A percentile compares a stretch with the other conserved stretches of the same genome.
Evolutionary conservation across 1,140 invertebrate genomes (phyloP).

Genomic region (Brevipalpus yothersi): DNA sequence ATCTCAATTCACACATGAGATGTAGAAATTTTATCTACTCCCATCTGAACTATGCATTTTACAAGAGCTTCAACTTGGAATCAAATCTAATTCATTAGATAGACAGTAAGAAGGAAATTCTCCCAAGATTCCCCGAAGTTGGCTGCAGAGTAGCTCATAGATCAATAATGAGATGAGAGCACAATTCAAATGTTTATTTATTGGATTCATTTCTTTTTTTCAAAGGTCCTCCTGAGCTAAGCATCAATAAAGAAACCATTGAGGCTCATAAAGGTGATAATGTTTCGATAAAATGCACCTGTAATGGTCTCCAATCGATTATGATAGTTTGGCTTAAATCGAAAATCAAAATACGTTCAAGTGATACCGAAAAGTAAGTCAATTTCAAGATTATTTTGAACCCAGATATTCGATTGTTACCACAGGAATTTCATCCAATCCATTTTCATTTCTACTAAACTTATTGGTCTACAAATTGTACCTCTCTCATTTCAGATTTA

Average conservation of each 20-base stretch:
- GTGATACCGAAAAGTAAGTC: neutral
- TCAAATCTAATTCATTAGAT: too few species aligned
- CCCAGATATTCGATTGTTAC: too few species aligned
- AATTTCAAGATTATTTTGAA: too few species aligned
- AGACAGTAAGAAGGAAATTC: too few species aligned
- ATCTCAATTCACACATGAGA: too few species aligned
- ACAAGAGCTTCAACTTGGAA: too few species aligned
- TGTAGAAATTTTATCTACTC: too few species aligned
- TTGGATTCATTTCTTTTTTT: neutral
- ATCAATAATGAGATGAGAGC: neutral
- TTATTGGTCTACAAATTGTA: too few species aligned
- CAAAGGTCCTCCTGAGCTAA: neutral
- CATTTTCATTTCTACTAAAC: too few species aligned
- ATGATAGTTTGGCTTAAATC: neutral
- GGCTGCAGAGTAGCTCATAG: neutral
- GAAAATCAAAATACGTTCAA: neutral
- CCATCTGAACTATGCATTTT: too few species aligned
- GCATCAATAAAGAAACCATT: neutral
- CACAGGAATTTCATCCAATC: too few species aligned
- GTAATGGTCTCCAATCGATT: neutral
- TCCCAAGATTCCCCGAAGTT: too few species aligned
- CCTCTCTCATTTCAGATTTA: neutral
- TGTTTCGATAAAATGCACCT: neutral
- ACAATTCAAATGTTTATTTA: neutral
- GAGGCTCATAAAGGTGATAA: neutral